phyloP scores from a whole-genome alignment of 2,888 invertebrate genomes.

The Coleophora deauratella region DNA sequence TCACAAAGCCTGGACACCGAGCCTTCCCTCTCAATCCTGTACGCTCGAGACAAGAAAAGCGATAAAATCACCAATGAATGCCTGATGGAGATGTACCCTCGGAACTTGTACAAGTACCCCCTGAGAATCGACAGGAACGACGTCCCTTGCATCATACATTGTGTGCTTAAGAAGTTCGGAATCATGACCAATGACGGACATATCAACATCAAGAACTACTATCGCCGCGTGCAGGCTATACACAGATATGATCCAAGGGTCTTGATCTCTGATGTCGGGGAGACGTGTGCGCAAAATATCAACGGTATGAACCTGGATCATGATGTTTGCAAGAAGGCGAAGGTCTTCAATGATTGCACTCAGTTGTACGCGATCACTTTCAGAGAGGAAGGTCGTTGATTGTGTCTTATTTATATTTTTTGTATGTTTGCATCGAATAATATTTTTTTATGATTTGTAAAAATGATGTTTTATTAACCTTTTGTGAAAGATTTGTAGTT shows the following conservation, averaged over 20 bases:
- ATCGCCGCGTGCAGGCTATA: slow-evolving; percentile 55
- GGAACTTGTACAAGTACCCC: slow-evolving; percentile 57
- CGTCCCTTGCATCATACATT: slow-evolving; percentile 62
- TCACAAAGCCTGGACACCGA: slow-evolving; percentile 52
- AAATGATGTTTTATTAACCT: no score
- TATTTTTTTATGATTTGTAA: not conserved
- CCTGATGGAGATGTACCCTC: slow-evolving; percentile 59
- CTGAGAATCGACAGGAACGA: slow-evolving; percentile 55
- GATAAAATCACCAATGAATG: slow-evolving; percentile 53
- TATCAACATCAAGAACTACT: slow-evolving; percentile 60
- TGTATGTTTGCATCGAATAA: not conserved
- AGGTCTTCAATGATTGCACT: slow-evolving; percentile 65
- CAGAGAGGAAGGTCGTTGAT: slow-evolving; percentile 11
- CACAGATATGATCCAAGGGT: slow-evolving; percentile 62
- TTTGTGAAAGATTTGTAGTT: no score
- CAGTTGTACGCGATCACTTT: slow-evolving; percentile 59
- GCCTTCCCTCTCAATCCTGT: slow-evolving; percentile 52
- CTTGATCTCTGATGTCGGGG: slow-evolving; percentile 62
- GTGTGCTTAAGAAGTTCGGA: slow-evolving; percentile 62
- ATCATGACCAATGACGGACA: slow-evolving; percentile 61
- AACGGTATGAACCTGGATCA: slow-evolving; percentile 63
- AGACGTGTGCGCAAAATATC: slow-evolving; percentile 61
- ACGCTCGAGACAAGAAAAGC: slow-evolving; percentile 55
- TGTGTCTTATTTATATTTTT: slow-evolving; percentile 6
- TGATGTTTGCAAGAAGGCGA: slow-evolving; percentile 63